Percentiles rank a stretch among this genome's conserved stretches.
Evolutionary conservation across 2,888 invertebrate genomes (phyloP).

Genomic region (Agonopterix arenella): DNA sequence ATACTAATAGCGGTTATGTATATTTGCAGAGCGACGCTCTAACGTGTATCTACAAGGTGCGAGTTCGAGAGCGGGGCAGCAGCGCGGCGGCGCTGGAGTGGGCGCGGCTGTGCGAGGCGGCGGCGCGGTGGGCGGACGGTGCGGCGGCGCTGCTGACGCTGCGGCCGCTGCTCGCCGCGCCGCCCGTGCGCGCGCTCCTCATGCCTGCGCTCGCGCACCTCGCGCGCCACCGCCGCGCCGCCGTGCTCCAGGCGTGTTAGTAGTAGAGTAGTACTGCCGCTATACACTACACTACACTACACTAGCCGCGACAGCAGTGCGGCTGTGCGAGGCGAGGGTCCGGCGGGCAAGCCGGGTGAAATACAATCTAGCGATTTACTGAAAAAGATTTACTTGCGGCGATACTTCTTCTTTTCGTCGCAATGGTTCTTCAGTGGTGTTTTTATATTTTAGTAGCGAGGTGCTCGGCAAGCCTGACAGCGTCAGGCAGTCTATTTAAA

Average conservation of each 20-base stretch:
- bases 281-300: background rate
- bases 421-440: too few species aligned
- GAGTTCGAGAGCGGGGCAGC: slow-evolving; percentile 26
- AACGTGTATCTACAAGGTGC: slow-evolving; percentile 31
- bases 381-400: too few species aligned
- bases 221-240: slow-evolving; percentile 42
- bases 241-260: slow-evolving; percentile 51
- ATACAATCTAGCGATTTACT: too few species aligned
- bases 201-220: slow-evolving; percentile 58
- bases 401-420: too few species aligned
- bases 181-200: slow-evolving; percentile 30
- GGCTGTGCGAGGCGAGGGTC: too few species aligned
- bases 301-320: too few species aligned
- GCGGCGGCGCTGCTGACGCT: slow-evolving; percentile 32
- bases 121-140: slow-evolving; percentile 30
- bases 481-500: too few species aligned
- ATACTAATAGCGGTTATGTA: too few species aligned
- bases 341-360: too few species aligned
- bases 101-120: slow-evolving; percentile 26
- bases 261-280: slow-evolving; percentile 1
- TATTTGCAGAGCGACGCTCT: slow-evolving; percentile 43
- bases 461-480: too few species aligned
- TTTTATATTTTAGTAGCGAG: too few species aligned
- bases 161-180: slow-evolving; percentile 23
- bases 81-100: slow-evolving; percentile 20